Percentiles rank a stretch among this genome's conserved stretches.
These are phyloP conservation scores for Drosophila merina DNA, from an alignment of 2,888 invertebrate genomes.

Conservation along the genomic window DNA sequence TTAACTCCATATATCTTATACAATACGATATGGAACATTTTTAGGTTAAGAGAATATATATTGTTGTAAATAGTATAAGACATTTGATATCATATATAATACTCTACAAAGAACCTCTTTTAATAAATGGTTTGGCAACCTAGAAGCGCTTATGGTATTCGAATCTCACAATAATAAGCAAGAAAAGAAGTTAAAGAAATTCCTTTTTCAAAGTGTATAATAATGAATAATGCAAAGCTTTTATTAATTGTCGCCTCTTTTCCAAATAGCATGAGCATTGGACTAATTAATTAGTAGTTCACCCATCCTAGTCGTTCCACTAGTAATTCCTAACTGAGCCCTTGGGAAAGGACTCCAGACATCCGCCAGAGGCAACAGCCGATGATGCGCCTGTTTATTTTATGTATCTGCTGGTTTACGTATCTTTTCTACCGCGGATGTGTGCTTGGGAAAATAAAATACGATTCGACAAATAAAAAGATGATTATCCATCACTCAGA, in stretches of 20 bases:
- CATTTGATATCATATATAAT: too few relatives aligned
- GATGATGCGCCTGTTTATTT: slow-evolving; percentile 1
- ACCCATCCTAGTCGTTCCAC: not conserved
- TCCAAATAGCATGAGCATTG: not conserved
- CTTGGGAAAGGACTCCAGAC: not conserved
- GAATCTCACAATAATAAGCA: too few relatives aligned
- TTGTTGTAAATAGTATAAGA: too few relatives aligned
- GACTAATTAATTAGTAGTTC: not conserved
- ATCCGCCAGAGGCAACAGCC: not conserved
- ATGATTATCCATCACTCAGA: slow-evolving; percentile 1
- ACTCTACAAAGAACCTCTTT: too few relatives aligned
- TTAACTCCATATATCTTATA: slow-evolving; percentile 48
- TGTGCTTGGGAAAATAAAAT: slow-evolving; percentile 22
- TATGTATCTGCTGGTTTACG: slow-evolving; percentile 13
- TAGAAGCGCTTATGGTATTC: too few relatives aligned
- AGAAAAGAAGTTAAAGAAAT: too few relatives aligned
- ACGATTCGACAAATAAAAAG: not conserved
- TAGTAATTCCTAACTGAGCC: not conserved
- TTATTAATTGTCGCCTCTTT: not conserved
- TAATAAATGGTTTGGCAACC: too few relatives aligned
- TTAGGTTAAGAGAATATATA: not conserved
- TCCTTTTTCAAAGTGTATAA: too few relatives aligned
- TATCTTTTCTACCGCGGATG: slow-evolving; percentile 21
- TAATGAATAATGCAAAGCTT: not conserved
- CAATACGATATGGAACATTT: slow-evolving; percentile 54